phyloP scores from a whole-genome alignment of 2,888 invertebrate species.

The Gastrophysa polygoni region DNA sequence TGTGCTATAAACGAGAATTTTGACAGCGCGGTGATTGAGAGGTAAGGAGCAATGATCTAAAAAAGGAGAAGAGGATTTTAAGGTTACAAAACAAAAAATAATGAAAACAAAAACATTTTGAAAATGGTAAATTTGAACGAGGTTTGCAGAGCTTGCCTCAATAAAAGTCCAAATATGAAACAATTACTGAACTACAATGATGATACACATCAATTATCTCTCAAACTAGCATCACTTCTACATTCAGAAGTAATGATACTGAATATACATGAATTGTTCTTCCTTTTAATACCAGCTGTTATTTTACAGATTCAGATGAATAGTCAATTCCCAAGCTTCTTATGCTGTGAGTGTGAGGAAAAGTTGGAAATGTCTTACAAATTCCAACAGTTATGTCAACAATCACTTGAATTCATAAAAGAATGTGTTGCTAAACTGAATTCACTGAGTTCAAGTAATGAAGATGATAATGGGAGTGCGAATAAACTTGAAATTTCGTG shows the following conservation, averaged over 20 bases:
- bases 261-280: too few species aligned
- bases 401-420: slow-evolving; percentile 38
- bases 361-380: slow-evolving; percentile 43
- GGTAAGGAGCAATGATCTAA: too few species aligned
- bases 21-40: too few species aligned
- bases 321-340: not conserved
- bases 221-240: not conserved
- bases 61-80: too few species aligned
- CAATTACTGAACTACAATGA: not conserved
- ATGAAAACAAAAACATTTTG: too few species aligned
- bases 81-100: too few species aligned
- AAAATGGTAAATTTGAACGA: slow-evolving; percentile 10
- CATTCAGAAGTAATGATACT: not conserved
- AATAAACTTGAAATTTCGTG: not conserved
- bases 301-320: not conserved
- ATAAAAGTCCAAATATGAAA: not conserved
- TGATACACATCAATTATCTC: not conserved
- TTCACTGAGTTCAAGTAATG: not conserved
- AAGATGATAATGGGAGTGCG: not conserved
- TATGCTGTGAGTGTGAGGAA: slow-evolving; percentile 22
- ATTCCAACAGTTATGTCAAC: slow-evolving; percentile 43
- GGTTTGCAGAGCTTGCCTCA: not conserved
- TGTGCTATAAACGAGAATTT: too few species aligned
- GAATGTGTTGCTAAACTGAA: slow-evolving; percentile 11
- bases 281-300: too few species aligned